A percentile compares a stretch with the other conserved stretches of the same genome.
Conservation (phyloP, 2,113 vertebrate genomes). For the Felis catus region DNA sequence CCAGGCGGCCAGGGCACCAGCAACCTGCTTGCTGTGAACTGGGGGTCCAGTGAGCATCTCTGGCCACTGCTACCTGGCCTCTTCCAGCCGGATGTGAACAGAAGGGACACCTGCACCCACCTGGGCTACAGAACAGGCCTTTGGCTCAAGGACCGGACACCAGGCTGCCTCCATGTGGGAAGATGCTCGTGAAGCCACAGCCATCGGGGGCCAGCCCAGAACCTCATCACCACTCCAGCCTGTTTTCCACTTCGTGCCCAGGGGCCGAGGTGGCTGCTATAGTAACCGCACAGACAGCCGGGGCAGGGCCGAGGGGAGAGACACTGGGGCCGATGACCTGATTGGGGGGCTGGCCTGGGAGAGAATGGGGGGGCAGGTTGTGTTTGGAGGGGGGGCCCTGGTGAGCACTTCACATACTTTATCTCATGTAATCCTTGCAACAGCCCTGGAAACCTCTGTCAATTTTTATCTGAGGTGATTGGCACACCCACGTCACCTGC, state of each 20-base stretch:
- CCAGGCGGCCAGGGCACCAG: not conserved
- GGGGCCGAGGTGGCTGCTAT: not conserved
- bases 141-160: not conserved
- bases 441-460: not conserved
- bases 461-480: not conserved
- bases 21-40: not conserved
- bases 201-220: not conserved
- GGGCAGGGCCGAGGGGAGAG: not conserved
- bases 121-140: not conserved
- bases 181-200: not conserved
- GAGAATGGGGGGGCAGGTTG: fast-evolving
- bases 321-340: not conserved
- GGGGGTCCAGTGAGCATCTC: fast-evolving
- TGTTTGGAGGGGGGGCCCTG: not conserved
- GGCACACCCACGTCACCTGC: not conserved
- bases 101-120: not conserved
- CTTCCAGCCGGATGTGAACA: not conserved
- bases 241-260: not conserved
- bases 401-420: fast-evolving
- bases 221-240: not conserved
- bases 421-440: not conserved
- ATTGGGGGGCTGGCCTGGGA: no score
- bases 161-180: not conserved
- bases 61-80: fast-evolving
- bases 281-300: not conserved